A percentile compares a stretch with the other conserved stretches of the same genome.
Evolutionary conservation across 2,797 vertebrate genomes (phyloP).

Genomic region (Cygnus olor): DNA sequence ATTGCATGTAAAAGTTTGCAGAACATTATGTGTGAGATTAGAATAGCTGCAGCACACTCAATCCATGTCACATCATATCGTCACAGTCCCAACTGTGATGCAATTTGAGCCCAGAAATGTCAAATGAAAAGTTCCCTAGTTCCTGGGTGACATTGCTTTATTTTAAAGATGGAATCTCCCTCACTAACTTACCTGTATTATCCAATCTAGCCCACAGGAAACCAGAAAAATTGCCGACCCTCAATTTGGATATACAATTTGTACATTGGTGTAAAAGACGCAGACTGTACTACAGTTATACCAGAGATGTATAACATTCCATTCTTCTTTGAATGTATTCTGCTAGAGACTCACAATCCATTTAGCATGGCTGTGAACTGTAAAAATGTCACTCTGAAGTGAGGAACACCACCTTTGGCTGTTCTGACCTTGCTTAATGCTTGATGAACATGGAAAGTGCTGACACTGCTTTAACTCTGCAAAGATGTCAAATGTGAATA

Average conservation of each 20-base stretch:
- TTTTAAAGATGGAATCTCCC: not conserved
- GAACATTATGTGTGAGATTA: not conserved
- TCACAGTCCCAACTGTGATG: not conserved
- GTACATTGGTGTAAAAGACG: not conserved
- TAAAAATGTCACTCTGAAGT: not conserved
- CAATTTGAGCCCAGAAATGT: not conserved
- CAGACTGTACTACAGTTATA: not conserved
- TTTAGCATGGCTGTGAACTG: not conserved
- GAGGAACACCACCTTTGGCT: not conserved
- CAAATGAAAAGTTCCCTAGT: not conserved
- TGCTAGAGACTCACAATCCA: not conserved
- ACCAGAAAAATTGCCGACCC: not conserved
- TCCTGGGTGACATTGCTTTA: not conserved
- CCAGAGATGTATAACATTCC: not conserved
- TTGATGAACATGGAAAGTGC: not conserved
- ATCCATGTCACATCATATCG: not conserved
- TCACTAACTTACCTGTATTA: not conserved
- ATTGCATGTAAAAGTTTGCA: not conserved
- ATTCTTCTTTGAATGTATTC: not conserved
- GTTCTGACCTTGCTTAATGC: not conserved
- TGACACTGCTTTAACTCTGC: not conserved
- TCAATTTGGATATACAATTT: not conserved
- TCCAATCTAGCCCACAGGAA: not conserved
- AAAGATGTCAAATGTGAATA: not conserved
- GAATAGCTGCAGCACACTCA: not conserved